These are phyloP conservation scores for Olivierus martensii DNA, from an alignment of 1,140 invertebrate species.

Conservation along the genomic window DNA sequence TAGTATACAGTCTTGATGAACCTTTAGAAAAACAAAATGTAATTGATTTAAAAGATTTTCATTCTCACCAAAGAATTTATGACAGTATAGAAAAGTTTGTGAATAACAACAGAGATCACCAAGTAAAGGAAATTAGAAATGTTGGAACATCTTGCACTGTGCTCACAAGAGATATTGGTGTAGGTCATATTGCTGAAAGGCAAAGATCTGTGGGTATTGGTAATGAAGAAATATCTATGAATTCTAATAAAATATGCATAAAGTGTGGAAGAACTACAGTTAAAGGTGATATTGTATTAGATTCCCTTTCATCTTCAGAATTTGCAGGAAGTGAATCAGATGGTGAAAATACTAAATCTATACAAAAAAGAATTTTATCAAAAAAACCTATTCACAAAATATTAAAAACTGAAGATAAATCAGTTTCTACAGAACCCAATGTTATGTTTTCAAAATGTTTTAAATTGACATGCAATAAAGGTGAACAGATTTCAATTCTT, in stretches of 20 bases:
- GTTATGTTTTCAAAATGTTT: no score
- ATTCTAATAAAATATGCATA: neutral
- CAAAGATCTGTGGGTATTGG: slow-evolving; percentile 26
- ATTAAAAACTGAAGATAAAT: no score
- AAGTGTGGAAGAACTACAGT: neutral
- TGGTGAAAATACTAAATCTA: neutral
- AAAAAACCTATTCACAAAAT: no score
- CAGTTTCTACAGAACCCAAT: no score
- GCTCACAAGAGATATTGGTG: slow-evolving; percentile 47
- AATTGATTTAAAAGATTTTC: slow-evolving; percentile 4
- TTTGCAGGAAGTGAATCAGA: neutral
- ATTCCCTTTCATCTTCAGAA: neutral
- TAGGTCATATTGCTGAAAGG: slow-evolving; percentile 37
- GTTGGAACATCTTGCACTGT: slow-evolving; percentile 50
- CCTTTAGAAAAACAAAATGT: neutral
- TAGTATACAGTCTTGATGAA: no score
- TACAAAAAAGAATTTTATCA: no score
- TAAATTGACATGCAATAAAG: no score
- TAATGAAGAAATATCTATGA: neutral
- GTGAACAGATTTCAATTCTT: no score
- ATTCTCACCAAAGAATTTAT: neutral
- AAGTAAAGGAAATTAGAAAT: slow-evolving; percentile 31
- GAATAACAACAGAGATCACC: no score
- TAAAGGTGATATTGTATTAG: no score
- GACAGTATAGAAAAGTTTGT: neutral